Conservation (phyloP, 2,888 invertebrate species). For the Malthinus seriepunctatus region DNA sequence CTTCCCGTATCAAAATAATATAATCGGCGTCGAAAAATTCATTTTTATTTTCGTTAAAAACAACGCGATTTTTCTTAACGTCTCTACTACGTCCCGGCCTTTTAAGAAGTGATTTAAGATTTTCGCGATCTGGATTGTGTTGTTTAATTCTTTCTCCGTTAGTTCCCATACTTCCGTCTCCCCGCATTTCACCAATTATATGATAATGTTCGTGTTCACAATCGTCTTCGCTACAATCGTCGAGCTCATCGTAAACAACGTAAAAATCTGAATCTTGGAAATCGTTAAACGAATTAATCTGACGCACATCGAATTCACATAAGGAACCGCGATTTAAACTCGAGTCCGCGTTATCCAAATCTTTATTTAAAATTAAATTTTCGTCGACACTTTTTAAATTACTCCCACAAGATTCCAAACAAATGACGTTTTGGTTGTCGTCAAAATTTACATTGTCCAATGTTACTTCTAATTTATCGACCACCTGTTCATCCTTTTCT, state of each 20-base stretch:
- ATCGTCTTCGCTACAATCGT: constrained; percentile 38
- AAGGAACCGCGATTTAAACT: not conserved
- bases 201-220: constrained; percentile 31
- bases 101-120: constrained; percentile 76
- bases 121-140: constrained; percentile 66
- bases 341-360: not conserved
- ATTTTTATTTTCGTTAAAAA: constrained; percentile 87
- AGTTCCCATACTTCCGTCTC: constrained; percentile 57
- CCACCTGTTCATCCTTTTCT: constrained; percentile 37
- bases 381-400: constrained; percentile 3
- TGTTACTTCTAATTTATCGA: constrained; percentile 33
- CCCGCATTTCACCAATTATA: constrained; percentile 35
- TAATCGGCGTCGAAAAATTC: constrained; percentile 93
- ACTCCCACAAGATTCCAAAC: constrained; percentile 1
- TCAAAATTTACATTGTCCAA: constrained; percentile 27
- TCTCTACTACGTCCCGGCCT: constrained; percentile 70
- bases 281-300: constrained; percentile 39
- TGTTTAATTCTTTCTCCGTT: constrained; percentile 45
- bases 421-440: constrained; percentile 32
- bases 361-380: not conserved
- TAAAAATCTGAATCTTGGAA: constrained; percentile 40
- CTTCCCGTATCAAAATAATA: constrained; percentile 87
- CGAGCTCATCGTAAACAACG: constrained; percentile 52
- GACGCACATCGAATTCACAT: constrained; percentile 48
- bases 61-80: constrained; percentile 66